These are phyloP conservation scores for Drosophila willistoni DNA, from an alignment of 1,140 invertebrate species.

Conservation along the genomic window DNA sequence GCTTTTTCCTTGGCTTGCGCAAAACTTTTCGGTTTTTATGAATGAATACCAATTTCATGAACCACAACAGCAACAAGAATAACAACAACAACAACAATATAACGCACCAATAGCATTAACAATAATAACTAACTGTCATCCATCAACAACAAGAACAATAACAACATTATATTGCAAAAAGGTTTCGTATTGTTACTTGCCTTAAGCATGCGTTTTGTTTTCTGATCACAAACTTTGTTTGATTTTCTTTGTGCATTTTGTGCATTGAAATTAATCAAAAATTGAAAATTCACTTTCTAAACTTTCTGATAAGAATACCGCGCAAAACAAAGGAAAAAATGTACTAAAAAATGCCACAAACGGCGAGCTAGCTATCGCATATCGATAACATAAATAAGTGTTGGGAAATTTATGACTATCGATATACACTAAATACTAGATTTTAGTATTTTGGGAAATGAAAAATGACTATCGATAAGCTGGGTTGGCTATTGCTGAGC, in stretches of 20 bases:
- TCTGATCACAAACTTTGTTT: neutral
- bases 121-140: neutral
- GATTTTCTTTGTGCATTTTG: conserved; percentile 13
- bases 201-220: conserved; percentile 11
- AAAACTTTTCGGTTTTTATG: conserved; percentile 60
- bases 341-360: conserved; percentile 37
- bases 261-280: conserved; percentile 3
- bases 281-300: neutral
- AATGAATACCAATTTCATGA: conserved; percentile 54
- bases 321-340: conserved; percentile 3
- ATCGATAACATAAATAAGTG: conserved; percentile 21
- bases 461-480: too few relatives aligned
- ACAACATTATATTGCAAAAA: conserved; percentile 5
- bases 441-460: too few relatives aligned
- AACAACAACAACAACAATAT: neutral
- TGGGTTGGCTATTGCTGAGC: too few relatives aligned
- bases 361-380: neutral
- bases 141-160: conserved; percentile 28
- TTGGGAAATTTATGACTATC: neutral
- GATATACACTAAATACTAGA: neutral
- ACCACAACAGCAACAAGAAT: conserved; percentile 26
- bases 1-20: conserved; percentile 43
- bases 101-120: conserved; percentile 22
- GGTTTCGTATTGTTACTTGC: conserved; percentile 29
- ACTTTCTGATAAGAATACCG: neutral